phyloP scores from a whole-genome alignment of 1,140 invertebrate genomes.

The Teleogryllus occipitalis region DNA sequence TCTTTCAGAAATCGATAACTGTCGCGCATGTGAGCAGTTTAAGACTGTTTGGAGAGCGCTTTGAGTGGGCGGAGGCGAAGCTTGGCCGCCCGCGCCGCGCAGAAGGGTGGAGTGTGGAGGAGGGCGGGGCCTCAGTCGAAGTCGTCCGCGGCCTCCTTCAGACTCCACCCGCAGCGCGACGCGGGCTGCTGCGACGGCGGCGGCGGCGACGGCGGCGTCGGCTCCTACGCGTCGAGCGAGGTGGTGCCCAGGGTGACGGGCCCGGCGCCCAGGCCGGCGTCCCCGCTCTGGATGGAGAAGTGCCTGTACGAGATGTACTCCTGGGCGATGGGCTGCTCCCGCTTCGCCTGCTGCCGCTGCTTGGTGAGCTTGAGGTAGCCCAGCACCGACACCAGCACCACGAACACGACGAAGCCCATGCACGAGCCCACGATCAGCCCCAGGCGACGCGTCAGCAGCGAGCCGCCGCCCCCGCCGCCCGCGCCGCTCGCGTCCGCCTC shows the following conservation, averaged over 20 bases:
- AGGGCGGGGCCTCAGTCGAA: no score
- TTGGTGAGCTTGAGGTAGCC: conserved; percentile 80
- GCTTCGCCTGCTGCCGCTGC: conserved; percentile 61
- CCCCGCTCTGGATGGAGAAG: conserved; percentile 46
- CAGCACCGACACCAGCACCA: conserved; percentile 70
- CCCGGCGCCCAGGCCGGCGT: conserved; percentile 27
- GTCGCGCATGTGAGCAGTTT: no score
- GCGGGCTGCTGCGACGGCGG: no score
- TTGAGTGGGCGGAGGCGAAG: no score
- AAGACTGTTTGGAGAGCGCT: no score
- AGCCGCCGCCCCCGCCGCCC: conserved; percentile 51
- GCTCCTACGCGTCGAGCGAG: conserved; percentile 5
- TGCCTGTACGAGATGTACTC: conserved; percentile 68
- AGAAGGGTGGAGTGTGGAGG: no score
- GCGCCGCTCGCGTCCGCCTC: conserved; percentile 36
- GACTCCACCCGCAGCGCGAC: no score
- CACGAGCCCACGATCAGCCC: conserved; percentile 77
- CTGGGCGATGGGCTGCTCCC: conserved; percentile 52
- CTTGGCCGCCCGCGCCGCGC: no score
- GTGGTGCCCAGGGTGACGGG: conserved; percentile 21
- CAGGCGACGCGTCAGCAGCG: conserved; percentile 62
- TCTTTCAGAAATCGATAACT: no score
- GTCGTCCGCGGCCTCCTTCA: no score
- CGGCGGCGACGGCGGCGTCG: no score
- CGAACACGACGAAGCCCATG: conserved; percentile 75